phyloP scores from a whole-genome alignment of 2,888 invertebrate species.

The Mamestra brassicae region DNA sequence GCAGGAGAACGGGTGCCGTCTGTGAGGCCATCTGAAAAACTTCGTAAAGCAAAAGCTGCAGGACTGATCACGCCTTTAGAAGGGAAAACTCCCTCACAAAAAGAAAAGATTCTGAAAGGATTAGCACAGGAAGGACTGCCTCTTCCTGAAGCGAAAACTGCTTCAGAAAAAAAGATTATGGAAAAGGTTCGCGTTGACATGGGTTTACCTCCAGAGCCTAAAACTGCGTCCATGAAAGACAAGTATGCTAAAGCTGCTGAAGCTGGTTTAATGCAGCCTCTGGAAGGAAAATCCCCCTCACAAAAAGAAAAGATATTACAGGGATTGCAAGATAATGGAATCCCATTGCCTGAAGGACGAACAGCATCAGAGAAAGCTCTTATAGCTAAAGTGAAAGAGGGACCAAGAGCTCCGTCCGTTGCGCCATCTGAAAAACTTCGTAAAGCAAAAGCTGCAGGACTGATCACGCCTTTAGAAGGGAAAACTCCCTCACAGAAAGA shows the following conservation, averaged over 20 bases:
- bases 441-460: not conserved
- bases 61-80: not conserved
- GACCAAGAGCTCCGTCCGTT: not conserved
- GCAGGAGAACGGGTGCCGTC: not conserved
- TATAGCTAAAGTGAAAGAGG: not conserved
- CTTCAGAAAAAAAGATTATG: not conserved
- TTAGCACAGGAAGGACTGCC: not conserved
- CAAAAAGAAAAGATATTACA: slow-evolving; percentile 4
- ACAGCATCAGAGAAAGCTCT: slow-evolving; percentile 1
- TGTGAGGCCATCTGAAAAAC: not conserved
- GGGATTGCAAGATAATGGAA: slow-evolving; percentile 1
- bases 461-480: not conserved
- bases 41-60: not conserved
- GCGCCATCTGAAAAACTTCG: not conserved
- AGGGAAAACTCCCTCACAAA: slow-evolving; percentile 1
- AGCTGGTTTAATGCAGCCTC: not conserved
- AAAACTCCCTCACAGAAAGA: slow-evolving; percentile 13
- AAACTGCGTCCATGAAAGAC: not conserved
- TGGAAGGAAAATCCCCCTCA: not conserved
- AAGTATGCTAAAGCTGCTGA: not conserved
- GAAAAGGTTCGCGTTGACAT: not conserved
- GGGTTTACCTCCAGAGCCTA: not conserved
- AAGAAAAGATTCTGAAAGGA: not conserved
- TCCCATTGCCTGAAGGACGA: slow-evolving; percentile 13
- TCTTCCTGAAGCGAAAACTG: slow-evolving; percentile 1